Conservation (phyloP, 2,888 invertebrate genomes). For the Platycheirus rosarum region DNA sequence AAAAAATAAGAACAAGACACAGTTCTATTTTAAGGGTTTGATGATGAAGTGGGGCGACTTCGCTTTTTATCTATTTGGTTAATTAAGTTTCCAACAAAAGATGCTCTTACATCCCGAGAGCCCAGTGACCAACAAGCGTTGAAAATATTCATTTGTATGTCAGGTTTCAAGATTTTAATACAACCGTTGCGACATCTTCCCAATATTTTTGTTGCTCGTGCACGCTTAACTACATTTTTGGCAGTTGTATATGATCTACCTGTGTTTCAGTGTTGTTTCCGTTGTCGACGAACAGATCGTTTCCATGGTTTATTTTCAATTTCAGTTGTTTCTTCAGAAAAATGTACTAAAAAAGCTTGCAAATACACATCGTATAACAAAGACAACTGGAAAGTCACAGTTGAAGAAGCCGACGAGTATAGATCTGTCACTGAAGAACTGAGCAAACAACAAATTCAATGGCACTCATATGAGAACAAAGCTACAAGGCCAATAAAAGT, state of each 20-base stretch:
- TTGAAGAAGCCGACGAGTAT: too few relatives aligned
- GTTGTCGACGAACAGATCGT: neutral
- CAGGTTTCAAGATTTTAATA: neutral
- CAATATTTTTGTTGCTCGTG: neutral
- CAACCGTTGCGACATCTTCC: neutral
- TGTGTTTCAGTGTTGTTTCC: neutral
- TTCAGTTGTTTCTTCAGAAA: neutral
- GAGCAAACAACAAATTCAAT: too few relatives aligned
- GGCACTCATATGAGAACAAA: too few relatives aligned
- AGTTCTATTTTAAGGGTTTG: constrained; percentile 1
- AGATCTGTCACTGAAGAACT: too few relatives aligned
- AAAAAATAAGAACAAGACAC: neutral
- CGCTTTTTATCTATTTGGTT: neutral
- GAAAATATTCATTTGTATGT: neutral
- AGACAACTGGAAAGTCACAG: too few relatives aligned
- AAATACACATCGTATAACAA: too few relatives aligned
- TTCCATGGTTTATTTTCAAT: neutral
- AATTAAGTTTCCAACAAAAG: constrained; percentile 1
- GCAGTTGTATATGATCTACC: constrained; percentile 2
- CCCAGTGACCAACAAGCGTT: neutral
- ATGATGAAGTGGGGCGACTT: neutral
- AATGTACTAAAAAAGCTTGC: too few relatives aligned
- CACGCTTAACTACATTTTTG: neutral
- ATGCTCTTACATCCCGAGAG: constrained; percentile 1
- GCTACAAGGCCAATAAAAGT: too few relatives aligned